Base-by-base conservation (phyloP, 2,113 vertebrate species). In the Cynocephalus volans region DNA sequence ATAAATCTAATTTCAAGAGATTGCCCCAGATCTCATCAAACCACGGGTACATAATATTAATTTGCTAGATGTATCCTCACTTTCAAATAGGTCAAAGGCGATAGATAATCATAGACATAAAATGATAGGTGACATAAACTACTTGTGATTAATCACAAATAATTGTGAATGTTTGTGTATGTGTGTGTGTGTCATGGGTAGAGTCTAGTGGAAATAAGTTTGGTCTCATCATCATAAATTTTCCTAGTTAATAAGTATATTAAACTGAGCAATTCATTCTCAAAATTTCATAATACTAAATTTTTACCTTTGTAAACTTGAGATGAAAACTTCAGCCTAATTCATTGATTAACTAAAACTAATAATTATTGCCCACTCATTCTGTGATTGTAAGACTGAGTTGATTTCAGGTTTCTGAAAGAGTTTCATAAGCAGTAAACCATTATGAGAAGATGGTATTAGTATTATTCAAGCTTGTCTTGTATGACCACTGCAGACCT, bases 21-120 rank as follows among this genome's bases (percentile, higher is more conserved):
- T 41, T 69, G 17, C 13, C 41, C 54, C 14, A 31, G 48, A 85
- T 81, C 26, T 76, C 65, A 60, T 72, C 67, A 85, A 91, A 50
- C 48, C 77, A 23, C 54, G 69, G 93, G 5, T 24, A 67, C 50
- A 62, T 1, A 33, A 36, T 65, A 64, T 11, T 73, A 45, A 41
- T 45, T 88, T 95, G 8, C 86, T 77, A 93, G 41, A 93, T 92
- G 80, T 33, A 90, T 8, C 72, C 12, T 67, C 31, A 52, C 48
- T 92, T 89, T 31, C 33, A 52, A 75, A 54, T 64, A 84, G 10
- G 5, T 65, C 11, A 62, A 79, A 64, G n/a, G 41, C 3, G 36
- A 88, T 36, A 36, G 54, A 48, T 86, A 70, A 36, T 72, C 15
- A 85, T 41, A 77, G n/a, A 92, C 45, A 17, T 52, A 81, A 70